phyloP scores from a whole-genome alignment of 2,888 invertebrate genomes.

The Beris morrisii region DNA sequence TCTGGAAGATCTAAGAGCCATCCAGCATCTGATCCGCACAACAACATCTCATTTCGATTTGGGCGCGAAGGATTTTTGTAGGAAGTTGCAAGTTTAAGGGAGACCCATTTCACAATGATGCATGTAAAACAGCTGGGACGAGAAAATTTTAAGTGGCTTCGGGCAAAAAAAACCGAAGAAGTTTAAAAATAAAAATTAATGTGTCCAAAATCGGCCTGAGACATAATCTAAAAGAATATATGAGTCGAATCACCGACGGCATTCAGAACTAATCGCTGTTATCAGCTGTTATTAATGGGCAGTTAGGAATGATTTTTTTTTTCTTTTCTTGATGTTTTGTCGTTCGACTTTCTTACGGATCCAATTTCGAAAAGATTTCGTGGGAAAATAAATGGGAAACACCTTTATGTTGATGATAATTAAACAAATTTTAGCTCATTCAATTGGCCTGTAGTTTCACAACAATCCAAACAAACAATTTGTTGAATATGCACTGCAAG shows the following conservation, averaged over 20 bases:
- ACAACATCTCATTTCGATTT: neutral
- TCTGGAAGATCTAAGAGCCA: neutral
- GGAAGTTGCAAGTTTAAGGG: constrained; percentile 2
- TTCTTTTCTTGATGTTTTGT: too few species aligned
- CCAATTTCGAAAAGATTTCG: too few species aligned
- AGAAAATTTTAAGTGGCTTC: constrained; percentile 29
- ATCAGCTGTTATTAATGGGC: constrained; percentile 33
- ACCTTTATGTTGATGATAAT: too few species aligned
- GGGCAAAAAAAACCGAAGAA: constrained; percentile 18
- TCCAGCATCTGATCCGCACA: constrained; percentile 1
- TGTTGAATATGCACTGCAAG: too few species aligned
- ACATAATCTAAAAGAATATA: constrained; percentile 28
- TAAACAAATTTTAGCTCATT: too few species aligned
- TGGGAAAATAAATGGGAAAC: too few species aligned
- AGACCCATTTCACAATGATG: constrained; percentile 24
- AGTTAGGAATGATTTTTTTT: constrained; percentile 1
- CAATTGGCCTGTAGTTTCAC: too few species aligned
- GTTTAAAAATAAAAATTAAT: constrained; percentile 32
- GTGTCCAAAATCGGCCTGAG: constrained; percentile 30
- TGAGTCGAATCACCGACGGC: constrained; percentile 2
- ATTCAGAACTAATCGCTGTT: constrained; percentile 25
- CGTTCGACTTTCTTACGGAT: too few species aligned
- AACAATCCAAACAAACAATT: too few species aligned
- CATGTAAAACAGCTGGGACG: constrained; percentile 32
- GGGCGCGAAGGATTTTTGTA: constrained; percentile 22